phyloP scores from a whole-genome alignment of 2,888 invertebrate species.

The Ectropis crepuscularia region DNA sequence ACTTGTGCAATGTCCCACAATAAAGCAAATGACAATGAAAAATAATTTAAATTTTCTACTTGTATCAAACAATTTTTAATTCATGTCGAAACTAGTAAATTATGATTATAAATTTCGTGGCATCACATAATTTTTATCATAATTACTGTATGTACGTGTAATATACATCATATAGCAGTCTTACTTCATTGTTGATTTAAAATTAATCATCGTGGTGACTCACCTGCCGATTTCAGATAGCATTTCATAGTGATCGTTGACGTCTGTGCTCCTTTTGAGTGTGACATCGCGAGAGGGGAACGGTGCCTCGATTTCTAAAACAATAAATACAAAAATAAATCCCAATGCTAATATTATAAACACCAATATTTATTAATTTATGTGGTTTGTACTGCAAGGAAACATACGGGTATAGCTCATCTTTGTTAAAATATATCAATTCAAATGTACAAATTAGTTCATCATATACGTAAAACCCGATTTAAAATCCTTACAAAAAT shows the following conservation, averaged over 20 bases:
- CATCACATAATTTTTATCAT: background rate
- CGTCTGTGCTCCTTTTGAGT: constrained; percentile 92
- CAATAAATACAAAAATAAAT: constrained; percentile 33
- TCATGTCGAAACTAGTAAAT: no score
- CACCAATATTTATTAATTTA: no score
- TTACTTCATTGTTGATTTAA: constrained; percentile 32
- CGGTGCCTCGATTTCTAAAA: constrained; percentile 93
- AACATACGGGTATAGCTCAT: no score
- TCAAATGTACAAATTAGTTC: background rate
- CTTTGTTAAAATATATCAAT: background rate
- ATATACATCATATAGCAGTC: constrained; percentile 9
- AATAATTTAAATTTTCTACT: no score
- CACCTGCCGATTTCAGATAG: constrained; percentile 97
- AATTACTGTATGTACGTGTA: constrained; percentile 7
- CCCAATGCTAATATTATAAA: background rate
- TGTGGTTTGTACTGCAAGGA: no score
- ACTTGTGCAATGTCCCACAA: no score
- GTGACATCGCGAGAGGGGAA: constrained; percentile 95
- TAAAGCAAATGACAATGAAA: no score
- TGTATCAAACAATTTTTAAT: no score
- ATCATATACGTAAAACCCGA: constrained; percentile 5
- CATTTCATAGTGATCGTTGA: constrained; percentile 94
- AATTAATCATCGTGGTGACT: constrained; percentile 54
- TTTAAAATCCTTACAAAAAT: constrained; percentile 25
- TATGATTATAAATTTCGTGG: no score